Evolutionary conservation across 2,888 invertebrate species (phyloP).

Genomic region (Entomobrya multifasciata): DNA sequence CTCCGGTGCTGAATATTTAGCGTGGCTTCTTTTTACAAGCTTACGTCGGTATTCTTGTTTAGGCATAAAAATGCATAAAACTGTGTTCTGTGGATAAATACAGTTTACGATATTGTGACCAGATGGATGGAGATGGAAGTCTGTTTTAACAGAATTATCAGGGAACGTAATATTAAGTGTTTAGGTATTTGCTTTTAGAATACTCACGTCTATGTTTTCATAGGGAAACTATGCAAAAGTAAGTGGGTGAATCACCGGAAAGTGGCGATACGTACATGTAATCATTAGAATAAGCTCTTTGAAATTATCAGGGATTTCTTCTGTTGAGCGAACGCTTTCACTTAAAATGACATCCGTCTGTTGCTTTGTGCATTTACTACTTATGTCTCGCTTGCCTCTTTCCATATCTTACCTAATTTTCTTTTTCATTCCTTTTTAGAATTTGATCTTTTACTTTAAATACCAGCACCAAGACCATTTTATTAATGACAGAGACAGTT

Average conservation of each 20-base stretch:
- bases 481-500: not conserved
- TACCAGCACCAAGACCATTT: not conserved
- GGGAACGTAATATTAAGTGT: no score
- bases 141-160: no score
- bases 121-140: no score
- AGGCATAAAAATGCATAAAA: no score
- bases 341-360: conserved; percentile 62
- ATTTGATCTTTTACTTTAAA: not conserved
- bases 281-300: not conserved
- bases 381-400: not conserved
- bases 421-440: not conserved
- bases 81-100: no score
- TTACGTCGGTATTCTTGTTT: no score
- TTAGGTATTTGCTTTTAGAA: no score
- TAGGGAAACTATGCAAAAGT: conserved; percentile 9
- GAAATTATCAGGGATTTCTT: conserved; percentile 61
- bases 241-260: no score
- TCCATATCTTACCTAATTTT: not conserved
- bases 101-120: no score
- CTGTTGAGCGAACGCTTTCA: conserved; percentile 63
- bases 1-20: no score
- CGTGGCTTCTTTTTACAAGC: no score
- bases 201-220: not conserved
- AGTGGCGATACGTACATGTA: no score
- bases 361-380: conserved; percentile 44